These are phyloP conservation scores for Alloplasta piceator DNA, from an alignment of 2,888 invertebrate genomes.

Conservation along the genomic window DNA sequence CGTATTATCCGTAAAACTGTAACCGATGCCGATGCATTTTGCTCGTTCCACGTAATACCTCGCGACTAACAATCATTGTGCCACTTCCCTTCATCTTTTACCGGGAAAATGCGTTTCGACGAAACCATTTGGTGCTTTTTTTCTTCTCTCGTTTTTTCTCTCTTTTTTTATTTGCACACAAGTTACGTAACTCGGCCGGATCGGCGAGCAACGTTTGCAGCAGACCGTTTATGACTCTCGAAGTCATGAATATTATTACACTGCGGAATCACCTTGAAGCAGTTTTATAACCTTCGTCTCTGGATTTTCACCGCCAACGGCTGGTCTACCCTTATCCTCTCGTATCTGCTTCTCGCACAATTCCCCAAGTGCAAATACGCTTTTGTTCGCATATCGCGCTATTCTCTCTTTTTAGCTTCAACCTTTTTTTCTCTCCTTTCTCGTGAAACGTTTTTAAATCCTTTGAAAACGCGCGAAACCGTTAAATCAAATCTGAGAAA, in stretches of 20 bases:
- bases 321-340: background rate
- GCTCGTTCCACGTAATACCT: background rate
- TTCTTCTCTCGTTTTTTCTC: too few relatives aligned
- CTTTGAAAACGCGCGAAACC: background rate
- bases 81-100: background rate
- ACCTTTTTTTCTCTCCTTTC: background rate
- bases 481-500: too few relatives aligned
- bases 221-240: slow-evolving; percentile 8
- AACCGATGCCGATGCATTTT: slow-evolving; percentile 1
- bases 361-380: slow-evolving; percentile 18
- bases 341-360: background rate
- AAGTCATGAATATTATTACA: slow-evolving; percentile 56
- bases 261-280: background rate
- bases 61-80: background rate
- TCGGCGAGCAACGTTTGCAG: slow-evolving; percentile 32
- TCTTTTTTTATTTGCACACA: slow-evolving; percentile 4
- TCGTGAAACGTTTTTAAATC: slow-evolving; percentile 8
- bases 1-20: background rate
- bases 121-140: too few relatives aligned
- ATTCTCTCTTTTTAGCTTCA: background rate
- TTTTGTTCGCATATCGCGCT: slow-evolving; percentile 13
- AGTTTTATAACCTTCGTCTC: slow-evolving; percentile 43
- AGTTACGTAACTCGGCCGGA: slow-evolving; percentile 14
- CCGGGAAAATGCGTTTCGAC: background rate
- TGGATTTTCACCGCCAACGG: background rate